Percentiles rank a stretch among this genome's conserved stretches.
These are phyloP conservation scores for Clarias magur DNA, from an alignment of 2,113 vertebrate genomes.

Conservation along the genomic window DNA sequence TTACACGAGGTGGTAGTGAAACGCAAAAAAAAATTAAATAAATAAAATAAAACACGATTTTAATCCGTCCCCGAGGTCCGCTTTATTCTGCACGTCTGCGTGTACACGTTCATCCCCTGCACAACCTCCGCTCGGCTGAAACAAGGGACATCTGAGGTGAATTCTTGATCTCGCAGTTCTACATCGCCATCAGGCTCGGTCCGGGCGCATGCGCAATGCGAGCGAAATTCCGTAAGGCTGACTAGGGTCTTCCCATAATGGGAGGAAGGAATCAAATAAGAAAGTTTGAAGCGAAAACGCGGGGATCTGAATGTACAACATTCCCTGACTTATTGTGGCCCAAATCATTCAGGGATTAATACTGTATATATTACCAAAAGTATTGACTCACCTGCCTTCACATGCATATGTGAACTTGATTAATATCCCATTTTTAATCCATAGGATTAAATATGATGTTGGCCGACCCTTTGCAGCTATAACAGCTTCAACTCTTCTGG, in stretches of 20 bases:
- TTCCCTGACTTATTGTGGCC: not conserved
- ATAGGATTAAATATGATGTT: too few species aligned
- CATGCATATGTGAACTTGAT: too few species aligned
- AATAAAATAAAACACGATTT: too few species aligned
- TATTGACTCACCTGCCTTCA: too few species aligned
- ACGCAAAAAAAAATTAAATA: not conserved
- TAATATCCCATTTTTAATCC: too few species aligned
- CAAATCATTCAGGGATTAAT: not conserved
- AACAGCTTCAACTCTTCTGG: too few species aligned
- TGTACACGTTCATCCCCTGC: not conserved
- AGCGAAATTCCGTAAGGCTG: constrained; percentile 16
- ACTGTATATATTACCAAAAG: too few species aligned
- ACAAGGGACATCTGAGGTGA: constrained; percentile 11
- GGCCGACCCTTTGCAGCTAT: too few species aligned
- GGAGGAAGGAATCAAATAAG: not conserved
- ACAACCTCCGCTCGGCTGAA: not conserved
- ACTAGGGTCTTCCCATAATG: not conserved
- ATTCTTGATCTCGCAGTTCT: constrained; percentile 18
- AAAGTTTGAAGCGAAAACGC: not conserved
- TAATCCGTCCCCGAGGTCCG: constrained; percentile 6
- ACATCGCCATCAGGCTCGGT: constrained; percentile 18
- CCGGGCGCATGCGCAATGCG: constrained; percentile 32
- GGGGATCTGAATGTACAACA: not conserved
- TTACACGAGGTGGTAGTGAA: not conserved
- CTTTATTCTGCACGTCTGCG: not conserved